A percentile compares a stretch with the other conserved stretches of the same genome.
phyloP scores from a whole-genome alignment of 2,888 invertebrate genomes.

The Hybos culiciformis region DNA sequence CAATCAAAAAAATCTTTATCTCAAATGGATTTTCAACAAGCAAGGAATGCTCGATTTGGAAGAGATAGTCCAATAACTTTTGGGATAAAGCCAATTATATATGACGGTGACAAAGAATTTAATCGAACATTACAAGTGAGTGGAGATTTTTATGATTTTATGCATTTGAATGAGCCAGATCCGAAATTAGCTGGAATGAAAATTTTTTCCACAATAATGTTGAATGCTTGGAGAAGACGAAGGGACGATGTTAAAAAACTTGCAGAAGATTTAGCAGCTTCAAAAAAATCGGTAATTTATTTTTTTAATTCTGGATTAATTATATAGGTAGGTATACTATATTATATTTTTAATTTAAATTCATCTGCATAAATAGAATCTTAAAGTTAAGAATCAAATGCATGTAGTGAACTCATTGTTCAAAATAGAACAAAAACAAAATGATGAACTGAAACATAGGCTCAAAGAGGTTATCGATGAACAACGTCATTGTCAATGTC shows the following conservation, averaged over 20 bases:
- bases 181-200: slow-evolving; percentile 22
- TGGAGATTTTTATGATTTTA: background rate
- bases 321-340: background rate
- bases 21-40: slow-evolving; percentile 28
- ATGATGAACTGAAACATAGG: slow-evolving; percentile 23
- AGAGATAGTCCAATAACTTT: slow-evolving; percentile 3
- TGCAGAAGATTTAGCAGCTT: slow-evolving; percentile 17
- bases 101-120: background rate
- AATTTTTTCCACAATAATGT: slow-evolving; percentile 24
- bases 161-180: slow-evolving; percentile 11
- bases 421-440: slow-evolving; percentile 26
- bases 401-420: slow-evolving; percentile 24
- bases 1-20: slow-evolving; percentile 25
- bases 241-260: slow-evolving; percentile 23
- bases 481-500: slow-evolving; percentile 17
- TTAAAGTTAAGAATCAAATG: slow-evolving; percentile 22
- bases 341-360: background rate
- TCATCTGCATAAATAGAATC: slow-evolving; percentile 16
- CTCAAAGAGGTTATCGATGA: slow-evolving; percentile 19
- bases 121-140: background rate
- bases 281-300: slow-evolving; percentile 18
- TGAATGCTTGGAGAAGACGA: slow-evolving; percentile 28
- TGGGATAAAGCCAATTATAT: background rate
- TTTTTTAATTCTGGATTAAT: background rate
- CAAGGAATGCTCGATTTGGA: slow-evolving; percentile 4